Conservation (phyloP, 2,113 vertebrate genomes). For the Pterocles orientalis region DNA sequence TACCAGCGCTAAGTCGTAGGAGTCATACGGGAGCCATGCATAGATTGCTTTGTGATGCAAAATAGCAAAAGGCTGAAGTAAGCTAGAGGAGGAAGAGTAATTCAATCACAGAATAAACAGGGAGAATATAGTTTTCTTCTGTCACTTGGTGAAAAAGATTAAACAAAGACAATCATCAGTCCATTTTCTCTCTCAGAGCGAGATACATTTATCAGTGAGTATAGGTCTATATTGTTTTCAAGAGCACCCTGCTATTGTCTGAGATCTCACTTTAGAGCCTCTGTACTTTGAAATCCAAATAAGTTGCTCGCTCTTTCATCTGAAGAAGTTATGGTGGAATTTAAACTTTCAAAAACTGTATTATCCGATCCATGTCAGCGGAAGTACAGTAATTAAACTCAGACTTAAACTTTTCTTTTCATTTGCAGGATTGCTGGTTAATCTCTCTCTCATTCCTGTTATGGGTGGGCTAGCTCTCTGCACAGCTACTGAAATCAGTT, state of each 20-base stretch:
- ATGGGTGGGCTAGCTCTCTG: constrained; percentile 93
- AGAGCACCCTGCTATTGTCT: neutral
- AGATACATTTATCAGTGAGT: neutral
- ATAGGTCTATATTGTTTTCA: neutral
- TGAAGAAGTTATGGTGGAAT: neutral
- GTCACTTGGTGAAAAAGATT: neutral
- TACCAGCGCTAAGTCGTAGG: neutral
- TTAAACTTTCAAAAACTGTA: neutral
- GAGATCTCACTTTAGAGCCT: neutral
- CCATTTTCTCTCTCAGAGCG: neutral
- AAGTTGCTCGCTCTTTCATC: neutral
- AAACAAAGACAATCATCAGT: neutral
- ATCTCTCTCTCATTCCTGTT: constrained; percentile 90
- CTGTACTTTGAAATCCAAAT: neutral
- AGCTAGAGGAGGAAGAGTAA: neutral
- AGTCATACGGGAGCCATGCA: neutral
- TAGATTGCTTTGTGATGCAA: neutral
- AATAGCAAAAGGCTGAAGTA: neutral
- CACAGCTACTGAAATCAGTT: constrained; percentile 92
- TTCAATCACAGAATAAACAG: neutral
- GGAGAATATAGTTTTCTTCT: neutral
- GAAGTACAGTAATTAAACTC: neutral
- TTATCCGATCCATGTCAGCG: accelerated
- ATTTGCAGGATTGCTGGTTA: constrained; percentile 88
- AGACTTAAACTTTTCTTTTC: neutral